Evolutionary conservation across 2,797 vertebrate species (phyloP).

Genomic region (Dryobates pubescens): DNA sequence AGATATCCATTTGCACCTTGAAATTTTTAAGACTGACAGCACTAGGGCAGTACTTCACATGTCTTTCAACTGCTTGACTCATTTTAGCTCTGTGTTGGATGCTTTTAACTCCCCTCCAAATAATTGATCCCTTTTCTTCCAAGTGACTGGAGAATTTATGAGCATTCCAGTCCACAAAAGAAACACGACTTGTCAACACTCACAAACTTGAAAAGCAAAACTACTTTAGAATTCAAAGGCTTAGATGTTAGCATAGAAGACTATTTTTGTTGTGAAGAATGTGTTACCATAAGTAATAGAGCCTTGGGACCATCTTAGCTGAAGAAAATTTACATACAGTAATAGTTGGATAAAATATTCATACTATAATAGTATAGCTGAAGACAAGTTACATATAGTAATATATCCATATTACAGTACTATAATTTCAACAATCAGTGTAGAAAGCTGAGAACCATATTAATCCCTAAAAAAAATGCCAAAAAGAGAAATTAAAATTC

Average conservation of each 20-base stretch:
- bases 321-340: neutral
- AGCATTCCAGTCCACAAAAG: neutral
- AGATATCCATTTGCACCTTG: neutral
- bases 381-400: too few species aligned
- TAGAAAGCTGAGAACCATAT: neutral
- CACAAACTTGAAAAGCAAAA: neutral
- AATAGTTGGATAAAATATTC: neutral
- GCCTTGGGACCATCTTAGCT: neutral
- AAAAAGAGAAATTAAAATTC: neutral
- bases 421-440: neutral
- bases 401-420: neutral
- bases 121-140: neutral
- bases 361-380: too few species aligned
- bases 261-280: neutral
- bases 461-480: neutral
- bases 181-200: neutral
- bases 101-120: neutral
- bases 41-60: neutral
- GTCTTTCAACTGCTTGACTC: neutral
- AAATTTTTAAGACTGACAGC: neutral
- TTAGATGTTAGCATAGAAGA: neutral
- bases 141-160: neutral
- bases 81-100: neutral
- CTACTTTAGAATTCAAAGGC: neutral
- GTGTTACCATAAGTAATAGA: neutral